These are phyloP conservation scores for Melangyna quadrimaculata DNA, from an alignment of 2,888 invertebrate species.

Conservation along the genomic window DNA sequence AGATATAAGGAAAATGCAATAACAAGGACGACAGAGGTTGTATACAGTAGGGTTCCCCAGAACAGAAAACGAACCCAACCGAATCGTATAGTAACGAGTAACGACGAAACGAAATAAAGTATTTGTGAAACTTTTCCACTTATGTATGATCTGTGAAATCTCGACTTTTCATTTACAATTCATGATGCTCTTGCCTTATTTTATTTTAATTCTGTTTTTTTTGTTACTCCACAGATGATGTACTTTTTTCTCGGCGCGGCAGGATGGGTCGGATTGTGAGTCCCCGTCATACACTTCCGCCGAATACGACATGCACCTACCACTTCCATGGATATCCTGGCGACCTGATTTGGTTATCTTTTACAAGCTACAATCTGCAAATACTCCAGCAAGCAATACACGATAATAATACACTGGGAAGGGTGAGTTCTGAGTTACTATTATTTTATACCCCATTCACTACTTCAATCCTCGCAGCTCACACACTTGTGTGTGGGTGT, in stretches of 20 bases:
- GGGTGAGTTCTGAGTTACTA: constrained; percentile 80
- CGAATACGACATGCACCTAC: constrained; percentile 93
- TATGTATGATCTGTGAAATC: constrained; percentile 66
- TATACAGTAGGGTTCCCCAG: neutral
- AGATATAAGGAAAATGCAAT: neutral
- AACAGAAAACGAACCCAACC: neutral
- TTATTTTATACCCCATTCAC: neutral
- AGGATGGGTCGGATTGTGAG: constrained; percentile 89
- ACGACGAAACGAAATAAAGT: constrained; percentile 35
- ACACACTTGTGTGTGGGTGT: neutral
- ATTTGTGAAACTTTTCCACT: constrained; percentile 64
- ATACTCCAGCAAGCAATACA: constrained; percentile 85
- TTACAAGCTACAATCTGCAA: constrained; percentile 91
- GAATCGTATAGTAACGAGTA: neutral
- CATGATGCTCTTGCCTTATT: constrained; percentile 40
- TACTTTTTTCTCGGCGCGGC: constrained; percentile 83
- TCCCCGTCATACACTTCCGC: constrained; percentile 91
- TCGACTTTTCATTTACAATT: constrained; percentile 65
- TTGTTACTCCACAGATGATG: constrained; percentile 79
- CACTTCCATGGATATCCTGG: constrained; percentile 90
- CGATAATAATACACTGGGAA: constrained; percentile 82
- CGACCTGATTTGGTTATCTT: constrained; percentile 93
- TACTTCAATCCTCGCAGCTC: neutral
- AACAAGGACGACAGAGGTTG: neutral
- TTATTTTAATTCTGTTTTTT: constrained; percentile 6